Evolutionary conservation across 2,113 vertebrate genomes (phyloP).

Genomic region (Morphnarchus princeps): DNA sequence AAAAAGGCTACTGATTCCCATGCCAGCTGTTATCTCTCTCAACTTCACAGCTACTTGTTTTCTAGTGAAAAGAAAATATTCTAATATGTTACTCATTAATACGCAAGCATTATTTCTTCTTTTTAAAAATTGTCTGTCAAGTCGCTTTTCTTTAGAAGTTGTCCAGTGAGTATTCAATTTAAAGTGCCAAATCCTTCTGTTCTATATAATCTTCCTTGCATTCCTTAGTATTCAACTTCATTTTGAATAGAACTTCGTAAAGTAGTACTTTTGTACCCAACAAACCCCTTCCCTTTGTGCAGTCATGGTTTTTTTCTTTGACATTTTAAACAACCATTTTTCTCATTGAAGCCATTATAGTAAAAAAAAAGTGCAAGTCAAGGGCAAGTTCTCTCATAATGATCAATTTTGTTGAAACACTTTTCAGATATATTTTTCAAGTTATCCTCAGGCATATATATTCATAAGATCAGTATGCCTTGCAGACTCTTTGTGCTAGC

Average conservation of each 20-base stretch:
- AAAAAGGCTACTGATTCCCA: neutral
- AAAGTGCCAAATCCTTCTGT: neutral
- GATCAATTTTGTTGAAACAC: neutral
- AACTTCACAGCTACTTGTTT: neutral
- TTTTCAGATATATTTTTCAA: neutral
- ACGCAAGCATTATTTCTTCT: neutral
- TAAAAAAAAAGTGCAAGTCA: neutral
- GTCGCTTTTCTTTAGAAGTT: neutral
- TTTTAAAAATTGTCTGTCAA: neutral
- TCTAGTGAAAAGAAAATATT: neutral
- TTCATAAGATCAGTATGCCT: neutral
- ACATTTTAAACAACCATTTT: neutral
- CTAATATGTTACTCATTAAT: neutral
- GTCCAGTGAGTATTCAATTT: neutral
- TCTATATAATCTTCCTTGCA: neutral
- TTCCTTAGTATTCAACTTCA: neutral
- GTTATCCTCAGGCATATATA: neutral
- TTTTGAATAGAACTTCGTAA: neutral
- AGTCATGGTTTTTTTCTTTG: neutral
- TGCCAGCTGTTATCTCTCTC: neutral
- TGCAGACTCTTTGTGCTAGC: neutral
- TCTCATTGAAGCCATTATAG: neutral
- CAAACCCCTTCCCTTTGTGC: neutral
- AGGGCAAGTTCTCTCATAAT: neutral
- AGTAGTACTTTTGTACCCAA: neutral